Base-by-base conservation (phyloP, 2,113 vertebrate genomes). In the Stegastes partitus region DNA sequence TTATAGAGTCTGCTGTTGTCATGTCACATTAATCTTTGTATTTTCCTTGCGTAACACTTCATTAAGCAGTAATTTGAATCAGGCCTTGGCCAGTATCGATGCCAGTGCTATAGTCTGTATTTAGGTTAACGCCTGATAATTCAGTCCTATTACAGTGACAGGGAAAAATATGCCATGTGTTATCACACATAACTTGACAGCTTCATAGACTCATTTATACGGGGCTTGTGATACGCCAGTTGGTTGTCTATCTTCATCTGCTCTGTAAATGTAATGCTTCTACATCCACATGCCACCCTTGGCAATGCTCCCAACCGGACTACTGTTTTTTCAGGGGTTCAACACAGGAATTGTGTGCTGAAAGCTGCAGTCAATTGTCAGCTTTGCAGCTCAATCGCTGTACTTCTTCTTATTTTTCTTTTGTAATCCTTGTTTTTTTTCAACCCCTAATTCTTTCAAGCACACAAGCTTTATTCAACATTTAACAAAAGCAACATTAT, bases 1-100 rank as follows among this genome's bases (percentile, higher is more conserved):
- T 74, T 76, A 75, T 25, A 65, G 56, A 28, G 66, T 72, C 47
- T 78, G n/a, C 21, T 75, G 51, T 68, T 47, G 8, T 62, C 49
- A 25, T 65, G 26, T 55, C 62, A 15, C 77, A 75, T 72, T 72
- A 51, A 49, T 81, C 23, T 55, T 69, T 74, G 39, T 69, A 21
- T 57, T 77, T 77, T 74, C n/a, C 42, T 42, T 28, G 14, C 37
- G 25, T 65, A 57, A 70, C 58, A 61, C 39, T 70, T 55, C 45
- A 54, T 79, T 61, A 56, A 77, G 50, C 34, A 53, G 37, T 63
- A 11, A 49, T 53, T 70, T 63, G 47, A 22, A 50, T 37, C 31
- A 21, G 14, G 31, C 37, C 18, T 11, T 11, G 5, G 28, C 50
- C 21, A 39, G 21, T 1, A 26, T 6, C 67, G 69, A 57, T 26